Evolutionary conservation across 1,140 invertebrate genomes (phyloP).

Genomic region (Triops longicaudatus): DNA sequence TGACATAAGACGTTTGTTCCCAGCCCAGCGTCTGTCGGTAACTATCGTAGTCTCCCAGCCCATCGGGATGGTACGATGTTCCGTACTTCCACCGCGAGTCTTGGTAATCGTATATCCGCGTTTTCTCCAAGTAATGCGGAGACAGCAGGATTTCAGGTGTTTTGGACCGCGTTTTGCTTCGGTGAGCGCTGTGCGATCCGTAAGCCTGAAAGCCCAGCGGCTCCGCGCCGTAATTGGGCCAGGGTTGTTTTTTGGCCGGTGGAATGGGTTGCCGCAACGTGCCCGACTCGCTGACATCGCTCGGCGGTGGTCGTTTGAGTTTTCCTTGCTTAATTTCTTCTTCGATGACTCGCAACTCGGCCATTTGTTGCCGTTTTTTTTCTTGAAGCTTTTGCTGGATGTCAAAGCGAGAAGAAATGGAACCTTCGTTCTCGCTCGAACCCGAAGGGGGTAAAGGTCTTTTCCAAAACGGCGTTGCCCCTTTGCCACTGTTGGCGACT

Average conservation of each 20-base stretch:
- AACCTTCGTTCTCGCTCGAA: constrained; percentile 61
- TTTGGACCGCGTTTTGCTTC: constrained; percentile 44
- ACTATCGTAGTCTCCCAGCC: constrained; percentile 15
- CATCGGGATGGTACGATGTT: constrained; percentile 30
- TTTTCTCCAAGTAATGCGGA: constrained; percentile 54
- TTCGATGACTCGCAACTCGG: constrained; percentile 65
- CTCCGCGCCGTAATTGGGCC: constrained; percentile 34
- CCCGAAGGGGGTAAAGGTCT: constrained; percentile 54
- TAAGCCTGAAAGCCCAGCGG: constrained; percentile 39
- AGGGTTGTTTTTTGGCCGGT: constrained; percentile 46
- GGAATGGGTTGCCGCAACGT: constrained; percentile 41
- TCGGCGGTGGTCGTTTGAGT: constrained; percentile 47
- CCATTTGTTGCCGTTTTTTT: constrained; percentile 78
- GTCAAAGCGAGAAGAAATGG: constrained; percentile 65
- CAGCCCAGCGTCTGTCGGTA: background rate
- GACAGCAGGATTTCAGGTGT: constrained; percentile 67
- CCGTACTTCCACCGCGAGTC: constrained; percentile 37
- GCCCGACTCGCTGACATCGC: constrained; percentile 39
- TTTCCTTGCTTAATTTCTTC: constrained; percentile 73
- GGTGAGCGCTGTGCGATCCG: constrained; percentile 36
- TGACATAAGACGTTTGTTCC: constrained; percentile 23
- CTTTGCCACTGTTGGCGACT: constrained; percentile 32
- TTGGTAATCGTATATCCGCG: constrained; percentile 38
- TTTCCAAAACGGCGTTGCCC: constrained; percentile 66
- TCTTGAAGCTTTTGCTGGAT: constrained; percentile 79